Base-by-base conservation (phyloP, 2,797 vertebrate species). In the Esox masquinongy region DNA sequence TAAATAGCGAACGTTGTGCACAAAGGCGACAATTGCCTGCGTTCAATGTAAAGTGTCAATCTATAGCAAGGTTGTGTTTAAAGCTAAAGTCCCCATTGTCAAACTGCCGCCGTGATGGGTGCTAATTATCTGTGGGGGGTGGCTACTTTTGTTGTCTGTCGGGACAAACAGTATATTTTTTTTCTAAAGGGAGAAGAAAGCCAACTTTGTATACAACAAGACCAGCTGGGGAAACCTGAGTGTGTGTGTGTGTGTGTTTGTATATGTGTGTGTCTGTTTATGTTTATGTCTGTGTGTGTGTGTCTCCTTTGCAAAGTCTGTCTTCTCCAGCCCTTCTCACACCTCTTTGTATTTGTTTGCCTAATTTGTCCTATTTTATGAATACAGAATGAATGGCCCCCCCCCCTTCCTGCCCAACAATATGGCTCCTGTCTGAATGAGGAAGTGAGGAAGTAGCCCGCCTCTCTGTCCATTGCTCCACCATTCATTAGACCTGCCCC, bases 21-120 rank as follows among this genome's bases (percentile, higher is more conserved):
- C 93, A 95, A 95, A 94, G 87, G 89, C 89, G 79, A 92, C 93
- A 93, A 92, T 92, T 90, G 90, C 89, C 86, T 86, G 56, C 86
- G 66, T 86, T 83, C 88, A 90, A 92, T 87, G 90, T 91, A 91
- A 93, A 92, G 92, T 93, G 93, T 93, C 91, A 85, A 86, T 82
- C 77, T 61, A 80, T 90, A 91, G 89, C 90, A 91, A 89, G 89
- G 91, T 91, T 91, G 88, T 67, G 88, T 89, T 92, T 91, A 93
- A 93, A 90, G 88, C 87, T 61, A 61, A 24, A 61, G 56, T 82
- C 81, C 76, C 88, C 80, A 87, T 93, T 92, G 92, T 91, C 89
- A 79, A 79, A 79, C 86, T 73, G 89, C 86, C 50, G 88, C 89
- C 64, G 84, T 91, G 91, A 92, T 92, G 92, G 88, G 83, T 82